phyloP scores from a whole-genome alignment of 2,113 vertebrate species.

The Cyprinodon brontotheroides region DNA sequence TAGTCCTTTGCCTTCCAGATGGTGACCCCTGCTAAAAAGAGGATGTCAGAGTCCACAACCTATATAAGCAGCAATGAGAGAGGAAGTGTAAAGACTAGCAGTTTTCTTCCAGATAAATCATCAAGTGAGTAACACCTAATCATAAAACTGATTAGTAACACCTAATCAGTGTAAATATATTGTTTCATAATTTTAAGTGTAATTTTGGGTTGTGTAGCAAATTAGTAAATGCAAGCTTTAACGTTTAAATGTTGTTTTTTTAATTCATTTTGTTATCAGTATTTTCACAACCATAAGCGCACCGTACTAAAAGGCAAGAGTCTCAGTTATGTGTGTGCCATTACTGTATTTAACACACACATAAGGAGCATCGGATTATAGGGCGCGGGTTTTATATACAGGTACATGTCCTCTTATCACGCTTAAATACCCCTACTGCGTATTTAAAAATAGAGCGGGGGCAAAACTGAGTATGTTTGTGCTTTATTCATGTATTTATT shows the following conservation, averaged over 20 bases:
- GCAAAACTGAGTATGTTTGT: too few relatives aligned
- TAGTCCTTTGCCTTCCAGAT: constrained; percentile 65
- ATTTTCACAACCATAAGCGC: too few relatives aligned
- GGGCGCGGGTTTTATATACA: too few relatives aligned
- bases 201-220: background rate
- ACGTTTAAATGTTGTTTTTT: background rate
- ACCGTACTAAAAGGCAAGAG: too few relatives aligned
- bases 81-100: constrained; percentile 41
- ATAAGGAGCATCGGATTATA: too few relatives aligned
- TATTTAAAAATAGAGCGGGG: too few relatives aligned
- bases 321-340: too few relatives aligned
- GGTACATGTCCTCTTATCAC: too few relatives aligned
- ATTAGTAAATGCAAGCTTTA: background rate
- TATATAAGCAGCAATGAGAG: constrained; percentile 72
- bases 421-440: too few relatives aligned
- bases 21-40: constrained; percentile 78
- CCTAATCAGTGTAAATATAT: background rate
- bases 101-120: constrained; percentile 40
- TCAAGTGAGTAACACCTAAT: constrained; percentile 59
- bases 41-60: constrained; percentile 86
- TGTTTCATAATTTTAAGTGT: background rate
- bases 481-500: too few relatives aligned
- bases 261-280: background rate
- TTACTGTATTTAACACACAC: too few relatives aligned
- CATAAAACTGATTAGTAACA: constrained; percentile 19